These are phyloP conservation scores for Calidris pygmaea DNA, from an alignment of 2,113 vertebrate species.

Conservation along the genomic window DNA sequence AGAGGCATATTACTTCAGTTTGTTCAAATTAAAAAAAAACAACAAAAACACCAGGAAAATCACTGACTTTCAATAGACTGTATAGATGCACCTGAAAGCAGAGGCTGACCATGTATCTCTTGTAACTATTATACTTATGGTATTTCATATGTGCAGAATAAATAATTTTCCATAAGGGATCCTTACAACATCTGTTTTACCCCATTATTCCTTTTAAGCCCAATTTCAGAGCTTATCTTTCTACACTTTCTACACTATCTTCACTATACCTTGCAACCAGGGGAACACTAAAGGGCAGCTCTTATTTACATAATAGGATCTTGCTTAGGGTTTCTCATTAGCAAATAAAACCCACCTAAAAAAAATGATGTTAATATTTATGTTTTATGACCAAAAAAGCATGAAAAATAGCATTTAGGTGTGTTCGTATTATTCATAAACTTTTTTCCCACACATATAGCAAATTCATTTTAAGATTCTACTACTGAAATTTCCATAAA, in stretches of 20 bases:
- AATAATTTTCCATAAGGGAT: constrained; percentile 18
- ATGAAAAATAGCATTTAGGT: neutral
- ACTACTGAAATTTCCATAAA: neutral
- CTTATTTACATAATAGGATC: neutral
- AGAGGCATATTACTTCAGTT: neutral
- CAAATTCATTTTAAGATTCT: neutral
- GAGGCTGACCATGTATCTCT: neutral
- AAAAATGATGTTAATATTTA: neutral
- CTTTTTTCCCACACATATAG: neutral
- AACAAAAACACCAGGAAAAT: neutral
- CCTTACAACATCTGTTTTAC: neutral
- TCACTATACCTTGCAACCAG: neutral
- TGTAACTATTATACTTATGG: neutral
- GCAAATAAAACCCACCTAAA: neutral
- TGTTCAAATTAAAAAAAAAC: neutral
- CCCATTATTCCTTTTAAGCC: neutral
- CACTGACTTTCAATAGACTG: neutral
- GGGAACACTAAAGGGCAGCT: neutral
- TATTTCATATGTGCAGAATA: neutral
- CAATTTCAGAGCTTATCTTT: constrained; percentile 20
- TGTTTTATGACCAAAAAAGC: neutral
- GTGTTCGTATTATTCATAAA: neutral
- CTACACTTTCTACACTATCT: no score
- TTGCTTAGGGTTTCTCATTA: neutral
- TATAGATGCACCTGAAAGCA: neutral